Percentiles rank a stretch among this genome's conserved stretches.
phyloP scores from a whole-genome alignment of 1,140 invertebrate species.

The Planococcus citri region DNA sequence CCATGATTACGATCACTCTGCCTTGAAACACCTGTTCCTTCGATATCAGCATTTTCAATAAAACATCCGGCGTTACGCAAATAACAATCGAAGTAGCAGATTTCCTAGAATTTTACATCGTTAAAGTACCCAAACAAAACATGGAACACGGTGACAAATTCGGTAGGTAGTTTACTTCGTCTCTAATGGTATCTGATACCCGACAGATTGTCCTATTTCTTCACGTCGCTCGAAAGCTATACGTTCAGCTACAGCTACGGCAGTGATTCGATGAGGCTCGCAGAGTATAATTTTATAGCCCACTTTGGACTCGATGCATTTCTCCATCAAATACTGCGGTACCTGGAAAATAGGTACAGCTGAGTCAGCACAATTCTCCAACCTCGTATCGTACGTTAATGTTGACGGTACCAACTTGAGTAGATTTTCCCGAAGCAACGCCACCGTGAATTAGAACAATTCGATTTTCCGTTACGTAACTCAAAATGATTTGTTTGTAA shows the following conservation, averaged over 20 bases:
- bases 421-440: neutral
- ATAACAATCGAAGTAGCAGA: conserved; percentile 12
- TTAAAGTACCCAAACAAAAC: too few relatives aligned
- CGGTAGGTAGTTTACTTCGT: conserved; percentile 34
- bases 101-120: neutral
- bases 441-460: conserved; percentile 5
- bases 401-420: neutral
- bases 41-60: neutral
- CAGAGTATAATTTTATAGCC: conserved; percentile 80
- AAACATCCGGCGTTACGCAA: conserved; percentile 4
- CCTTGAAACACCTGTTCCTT: neutral
- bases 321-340: conserved; percentile 78
- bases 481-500: neutral
- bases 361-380: neutral
- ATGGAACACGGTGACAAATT: neutral
- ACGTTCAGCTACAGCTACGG: conserved; percentile 70
- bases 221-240: conserved; percentile 75
- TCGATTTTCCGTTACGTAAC: neutral
- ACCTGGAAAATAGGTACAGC: conserved; percentile 36
- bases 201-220: conserved; percentile 70
- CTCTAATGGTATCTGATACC: conserved; percentile 87
- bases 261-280: conserved; percentile 80
- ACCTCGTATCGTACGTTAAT: too few relatives aligned
- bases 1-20: neutral
- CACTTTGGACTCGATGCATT: conserved; percentile 47